Base-by-base conservation (phyloP, 2,888 invertebrate species). In the Eupithecia subfuscata region DNA sequence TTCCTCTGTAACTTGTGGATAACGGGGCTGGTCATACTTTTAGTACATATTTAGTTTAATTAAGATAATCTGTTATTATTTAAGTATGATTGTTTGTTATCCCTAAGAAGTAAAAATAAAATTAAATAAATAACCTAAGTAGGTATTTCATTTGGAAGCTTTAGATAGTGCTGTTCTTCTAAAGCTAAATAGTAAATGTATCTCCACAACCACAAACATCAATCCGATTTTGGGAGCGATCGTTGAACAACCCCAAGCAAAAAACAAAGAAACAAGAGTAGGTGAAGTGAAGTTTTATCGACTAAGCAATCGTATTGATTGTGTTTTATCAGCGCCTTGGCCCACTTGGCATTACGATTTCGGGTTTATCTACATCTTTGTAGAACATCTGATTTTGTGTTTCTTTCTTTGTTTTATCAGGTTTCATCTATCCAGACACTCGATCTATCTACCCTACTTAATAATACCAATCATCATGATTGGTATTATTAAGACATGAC, bases 251-350 rank as follows among this genome's bases (percentile, higher is more conserved):
- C 18, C 37, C 22, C 22, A 43, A 68, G 14, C 22, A 25, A 45
- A 68, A 22, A 18, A n/a, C 37, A n/a, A 11, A 8, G n/a, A 45
- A n/a, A 68, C 43, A 1, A 43, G n/a, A 40, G 22, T 40, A 22
- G 40, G 68, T 43, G 25, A 1, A 68, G 68, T 45, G 25, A 43
- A 65, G 37, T 70, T 67, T 67, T 82, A 71, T 75, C 64, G 76
- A 77, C 75, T 72, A 75, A 80, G 71, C 75, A 71, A 75, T 25
- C 74, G 77, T 79, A 75, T 76, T 78, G 81, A 81, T 83, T 81
- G 79, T 72, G 56, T 73, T 78, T 83, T 82, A 86, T 84, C 83
- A 80, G 80, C 71, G 72, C 83, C 82, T 83, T 85, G 85, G 74
- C 83, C 84, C 73, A 82, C 78, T 83, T 85, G 73, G 45, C 60